Conservation (phyloP, 2,797 vertebrate genomes). For the Zenarchopterus dispar region DNA sequence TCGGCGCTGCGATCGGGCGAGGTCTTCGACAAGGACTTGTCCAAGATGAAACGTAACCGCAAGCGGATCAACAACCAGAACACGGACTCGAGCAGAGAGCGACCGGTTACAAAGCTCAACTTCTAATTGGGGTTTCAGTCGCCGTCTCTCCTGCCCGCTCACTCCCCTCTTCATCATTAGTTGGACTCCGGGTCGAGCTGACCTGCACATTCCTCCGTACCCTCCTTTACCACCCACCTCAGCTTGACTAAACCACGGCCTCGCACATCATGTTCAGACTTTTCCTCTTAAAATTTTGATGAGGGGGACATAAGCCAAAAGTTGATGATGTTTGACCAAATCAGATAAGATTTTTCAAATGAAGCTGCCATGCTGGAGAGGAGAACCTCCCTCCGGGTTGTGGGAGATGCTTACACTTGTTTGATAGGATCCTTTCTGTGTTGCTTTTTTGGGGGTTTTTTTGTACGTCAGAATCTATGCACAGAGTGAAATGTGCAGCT, state of each 20-base stretch:
- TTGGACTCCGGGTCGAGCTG: slow-evolving; percentile 48
- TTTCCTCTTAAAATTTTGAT: slow-evolving; percentile 41
- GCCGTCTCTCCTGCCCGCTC: background rate
- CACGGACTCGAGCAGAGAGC: slow-evolving; percentile 89
- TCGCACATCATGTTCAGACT: slow-evolving; percentile 33
- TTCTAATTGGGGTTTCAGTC: slow-evolving; percentile 78
- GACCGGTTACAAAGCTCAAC: slow-evolving; percentile 96
- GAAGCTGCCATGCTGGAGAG: slow-evolving; percentile 24
- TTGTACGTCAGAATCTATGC: slow-evolving; percentile 66
- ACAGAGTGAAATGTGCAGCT: slow-evolving; percentile 57
- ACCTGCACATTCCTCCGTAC: slow-evolving; percentile 66
- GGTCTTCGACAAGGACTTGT: slow-evolving; percentile 98
- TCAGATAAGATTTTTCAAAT: slow-evolving; percentile 27
- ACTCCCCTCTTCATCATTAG: slow-evolving; percentile 11
- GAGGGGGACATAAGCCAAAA: slow-evolving; percentile 64
- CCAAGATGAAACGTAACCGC: slow-evolving; percentile 97
- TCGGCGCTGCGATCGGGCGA: slow-evolving; percentile 96
- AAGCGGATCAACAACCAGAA: slow-evolving; percentile 92
- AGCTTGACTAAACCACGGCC: slow-evolving; percentile 34
- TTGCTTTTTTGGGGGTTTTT: slow-evolving; percentile 36
- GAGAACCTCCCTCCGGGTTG: slow-evolving; percentile 38
- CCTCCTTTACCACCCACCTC: slow-evolving; percentile 55
- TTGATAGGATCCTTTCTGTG: slow-evolving; percentile 42
- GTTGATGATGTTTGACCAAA: slow-evolving; percentile 52
- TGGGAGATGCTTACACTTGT: slow-evolving; percentile 26